phyloP scores from a whole-genome alignment of 2,797 vertebrate genomes.

The Anguilla megastoma region DNA sequence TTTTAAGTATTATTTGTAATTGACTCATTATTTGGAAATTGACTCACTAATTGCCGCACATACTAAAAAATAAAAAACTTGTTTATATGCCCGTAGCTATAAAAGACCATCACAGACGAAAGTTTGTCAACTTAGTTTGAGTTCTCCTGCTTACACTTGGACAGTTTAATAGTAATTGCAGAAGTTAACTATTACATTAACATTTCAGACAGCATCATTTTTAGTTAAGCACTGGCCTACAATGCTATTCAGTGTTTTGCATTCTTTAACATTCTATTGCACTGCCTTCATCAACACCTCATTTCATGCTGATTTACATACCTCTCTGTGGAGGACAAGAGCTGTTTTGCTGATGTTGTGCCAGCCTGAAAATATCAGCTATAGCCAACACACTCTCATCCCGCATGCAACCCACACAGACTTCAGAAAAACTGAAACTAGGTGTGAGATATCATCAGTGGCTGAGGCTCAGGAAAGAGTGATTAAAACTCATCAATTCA shows the following conservation, averaged over 20 bases:
- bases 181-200: not conserved
- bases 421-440: not conserved
- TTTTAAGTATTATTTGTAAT: too few species aligned
- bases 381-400: not conserved
- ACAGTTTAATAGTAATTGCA: not conserved
- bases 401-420: not conserved
- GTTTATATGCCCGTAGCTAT: not conserved
- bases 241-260: not conserved
- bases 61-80: not conserved
- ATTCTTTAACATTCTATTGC: not conserved
- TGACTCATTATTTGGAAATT: not conserved
- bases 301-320: not conserved
- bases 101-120: not conserved
- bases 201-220: not conserved
- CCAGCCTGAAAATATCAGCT: constrained; percentile 1
- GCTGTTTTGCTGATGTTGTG: not conserved
- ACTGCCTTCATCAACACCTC: constrained; percentile 1
- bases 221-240: not conserved
- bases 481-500: not conserved
- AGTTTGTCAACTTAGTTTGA: not conserved
- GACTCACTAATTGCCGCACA: not conserved
- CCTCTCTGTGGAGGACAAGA: not conserved
- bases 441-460: not conserved
- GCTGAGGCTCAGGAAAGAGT: not conserved
- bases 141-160: not conserved